These are phyloP conservation scores for Sphinx pinastri DNA, from an alignment of 2,888 invertebrate species.

Conservation along the genomic window DNA sequence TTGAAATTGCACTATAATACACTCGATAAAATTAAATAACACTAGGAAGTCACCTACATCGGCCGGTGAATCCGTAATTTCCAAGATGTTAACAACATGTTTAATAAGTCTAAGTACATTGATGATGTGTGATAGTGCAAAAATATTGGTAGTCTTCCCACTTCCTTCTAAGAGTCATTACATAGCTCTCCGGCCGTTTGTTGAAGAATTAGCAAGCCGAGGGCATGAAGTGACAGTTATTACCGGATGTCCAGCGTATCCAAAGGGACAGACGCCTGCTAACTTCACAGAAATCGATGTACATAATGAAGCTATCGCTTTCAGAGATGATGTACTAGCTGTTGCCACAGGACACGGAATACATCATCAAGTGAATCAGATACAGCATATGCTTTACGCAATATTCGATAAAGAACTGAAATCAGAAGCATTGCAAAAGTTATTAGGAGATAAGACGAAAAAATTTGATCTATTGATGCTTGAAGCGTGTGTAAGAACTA, in stretches of 20 bases:
- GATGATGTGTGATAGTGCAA: constrained; percentile 26
- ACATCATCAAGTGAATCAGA: constrained; percentile 30
- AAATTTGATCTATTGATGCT: constrained; percentile 52
- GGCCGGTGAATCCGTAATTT: not conserved
- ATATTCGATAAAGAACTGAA: constrained; percentile 43
- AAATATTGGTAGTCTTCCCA: constrained; percentile 43
- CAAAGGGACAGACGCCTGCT: constrained; percentile 39
- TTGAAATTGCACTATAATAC: too few relatives aligned
- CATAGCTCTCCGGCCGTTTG: constrained; percentile 46
- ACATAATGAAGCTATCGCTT: constrained; percentile 48
- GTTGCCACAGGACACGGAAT: constrained; percentile 27
- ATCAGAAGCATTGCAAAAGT: constrained; percentile 39
- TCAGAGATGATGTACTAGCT: constrained; percentile 16
- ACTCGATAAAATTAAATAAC: too few relatives aligned
- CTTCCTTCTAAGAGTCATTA: constrained; percentile 52
- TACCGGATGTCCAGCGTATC: constrained; percentile 48
- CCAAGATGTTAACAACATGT: not conserved
- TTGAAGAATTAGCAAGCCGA: constrained; percentile 46
- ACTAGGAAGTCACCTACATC: too few relatives aligned
- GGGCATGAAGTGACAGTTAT: constrained; percentile 50
- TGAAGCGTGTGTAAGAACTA: constrained; percentile 47
- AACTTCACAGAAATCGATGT: constrained; percentile 56
- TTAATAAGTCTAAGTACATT: not conserved
- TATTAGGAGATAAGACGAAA: constrained; percentile 39
- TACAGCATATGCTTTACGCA: constrained; percentile 14